Percentiles rank a stretch among this genome's conserved stretches.
Conservation (phyloP, 2,797 vertebrate genomes). For the Ambastaia sidthimunki region DNA sequence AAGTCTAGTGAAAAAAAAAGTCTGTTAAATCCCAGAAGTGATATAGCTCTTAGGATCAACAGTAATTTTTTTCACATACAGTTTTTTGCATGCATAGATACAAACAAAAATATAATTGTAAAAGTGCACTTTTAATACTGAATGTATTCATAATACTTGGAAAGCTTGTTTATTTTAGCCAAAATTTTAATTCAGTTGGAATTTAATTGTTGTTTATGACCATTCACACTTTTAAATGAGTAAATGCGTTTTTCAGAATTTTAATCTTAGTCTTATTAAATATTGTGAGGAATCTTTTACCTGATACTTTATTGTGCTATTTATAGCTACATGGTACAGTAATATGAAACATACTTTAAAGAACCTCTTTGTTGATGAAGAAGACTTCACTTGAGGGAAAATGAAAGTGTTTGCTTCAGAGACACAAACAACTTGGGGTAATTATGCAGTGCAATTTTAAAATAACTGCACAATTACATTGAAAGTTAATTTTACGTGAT, state of each 20-base stretch:
- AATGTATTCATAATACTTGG: background rate
- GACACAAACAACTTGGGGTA: conserved; percentile 75
- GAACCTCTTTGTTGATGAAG: conserved; percentile 30
- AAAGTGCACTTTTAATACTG: background rate
- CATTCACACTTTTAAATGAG: background rate
- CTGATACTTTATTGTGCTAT: conserved; percentile 11
- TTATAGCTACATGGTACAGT: conserved; percentile 24
- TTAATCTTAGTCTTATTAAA: conserved; percentile 25
- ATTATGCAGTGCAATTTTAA: conserved; percentile 79
- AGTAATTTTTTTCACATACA: background rate
- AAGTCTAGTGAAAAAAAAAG: conserved; percentile 26
- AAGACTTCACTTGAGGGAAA: conserved; percentile 58
- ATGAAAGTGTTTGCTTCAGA: conserved; percentile 67
- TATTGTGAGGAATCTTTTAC: conserved; percentile 6
- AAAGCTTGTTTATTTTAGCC: background rate
- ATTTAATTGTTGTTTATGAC: background rate
- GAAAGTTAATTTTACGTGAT: conserved; percentile 76
- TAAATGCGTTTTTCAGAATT: background rate
- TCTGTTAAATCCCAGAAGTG: background rate
- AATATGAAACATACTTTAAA: conserved; percentile 29
- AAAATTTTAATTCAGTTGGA: background rate
- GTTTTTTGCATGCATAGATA: background rate
- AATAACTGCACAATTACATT: conserved; percentile 80
- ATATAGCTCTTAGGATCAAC: background rate
- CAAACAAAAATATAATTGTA: background rate